Evolutionary conservation across 2,888 invertebrate species (phyloP), one percentile per base, ranked within the genome.

Genomic region (Ochropacha duplaris): DNA sequence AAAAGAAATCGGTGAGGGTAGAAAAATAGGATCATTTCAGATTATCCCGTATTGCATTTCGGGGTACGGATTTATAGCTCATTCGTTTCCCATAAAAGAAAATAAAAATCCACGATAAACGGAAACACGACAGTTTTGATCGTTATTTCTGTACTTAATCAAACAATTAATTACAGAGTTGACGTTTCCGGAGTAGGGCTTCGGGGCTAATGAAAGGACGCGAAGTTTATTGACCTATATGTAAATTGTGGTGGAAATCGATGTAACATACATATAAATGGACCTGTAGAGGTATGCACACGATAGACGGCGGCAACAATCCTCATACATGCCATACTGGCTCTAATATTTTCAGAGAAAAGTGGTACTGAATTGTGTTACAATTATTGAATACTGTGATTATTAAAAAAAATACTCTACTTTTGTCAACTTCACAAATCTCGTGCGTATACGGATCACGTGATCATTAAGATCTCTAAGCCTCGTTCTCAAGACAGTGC

Each of bases 401-500:
- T 22, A 16, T 28, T 16, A n/a, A n/a, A n/a, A n/a, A n/a, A n/a
- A n/a, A n/a, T n/a, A n/a, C n/a, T n/a, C 65, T 71, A 73, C 81
- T 78, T 78, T 68, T 64, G 74, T 67, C 72, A 63, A 75, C 69
- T 72, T 66, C 68, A 72, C 79, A 79, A 82, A 84, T 81, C 79
- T 77, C 78, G 65, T 62, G 74, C 72, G 71, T 81, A 78, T 77
- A 74, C 68, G 76, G 82, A 83, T 87, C 85, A 85, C 75, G 83
- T 71, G 78, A 84, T 87, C 87, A 84, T 88, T 87, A 87, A 79
- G 83, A 81, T 76, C 79, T 78, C 72, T 66, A 61, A 69, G 75
- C 70, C 72, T 72, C 74, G 31, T 52, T 69, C 75, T 79, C 75
- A 73, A 81, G 74, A 74, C 76, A 74, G 61, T 74, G 84, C 85